Base-by-base conservation (phyloP, 1,140 invertebrate genomes). In the Drosophila orosa region DNA sequence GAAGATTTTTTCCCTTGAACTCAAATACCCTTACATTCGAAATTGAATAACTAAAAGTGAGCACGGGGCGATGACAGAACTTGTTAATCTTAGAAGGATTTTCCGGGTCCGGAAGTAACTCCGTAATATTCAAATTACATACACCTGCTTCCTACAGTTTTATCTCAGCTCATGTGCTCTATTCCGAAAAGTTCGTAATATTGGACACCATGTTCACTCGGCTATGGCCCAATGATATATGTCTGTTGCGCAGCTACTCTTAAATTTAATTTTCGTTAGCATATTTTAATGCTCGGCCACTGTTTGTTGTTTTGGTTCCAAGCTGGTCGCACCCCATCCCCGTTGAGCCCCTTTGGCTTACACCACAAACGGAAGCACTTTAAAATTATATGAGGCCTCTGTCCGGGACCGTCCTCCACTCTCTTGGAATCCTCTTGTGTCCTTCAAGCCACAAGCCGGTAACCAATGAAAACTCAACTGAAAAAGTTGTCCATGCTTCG, bases 321-420 rank as follows among this genome's bases (percentile, higher is more conserved):
- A 58, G 50, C 44, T 63, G 72, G 54, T 42, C 47, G 29, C 24
- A 31, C 35, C 40, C 44, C n/a, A 24, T 17, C 40, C 47, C 40
- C 50, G 5, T 17, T 12, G 25, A 27, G 33, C 24, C 58, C 68
- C 39, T 57, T 57, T 60, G 66, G 50, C 72, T 69, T 56, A 66
- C 68, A 59, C 84, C 84, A 89, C 84, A 89, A 89, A 90, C 84
- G 84, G 84, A 89, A 89, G 80, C 84, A 89, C 84, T 89, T 89
- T 89, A 90, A 89, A 89, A 89, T 89, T 89, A 89, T 89, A 89
- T 89, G 84, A 89, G 84, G 85, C 80, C 63, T 73, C 56, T 66
- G 63, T 48, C 60, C 54, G 50, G 72, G 24, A 65, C 37, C 33
- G 33, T 33, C 44, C 71, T 48, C 42, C 48, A 61, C 40, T 42